Percentiles rank a stretch among this genome's conserved stretches.
Conservation (phyloP, 2,797 vertebrate species). For the Ctenopoma kingsleyae region DNA sequence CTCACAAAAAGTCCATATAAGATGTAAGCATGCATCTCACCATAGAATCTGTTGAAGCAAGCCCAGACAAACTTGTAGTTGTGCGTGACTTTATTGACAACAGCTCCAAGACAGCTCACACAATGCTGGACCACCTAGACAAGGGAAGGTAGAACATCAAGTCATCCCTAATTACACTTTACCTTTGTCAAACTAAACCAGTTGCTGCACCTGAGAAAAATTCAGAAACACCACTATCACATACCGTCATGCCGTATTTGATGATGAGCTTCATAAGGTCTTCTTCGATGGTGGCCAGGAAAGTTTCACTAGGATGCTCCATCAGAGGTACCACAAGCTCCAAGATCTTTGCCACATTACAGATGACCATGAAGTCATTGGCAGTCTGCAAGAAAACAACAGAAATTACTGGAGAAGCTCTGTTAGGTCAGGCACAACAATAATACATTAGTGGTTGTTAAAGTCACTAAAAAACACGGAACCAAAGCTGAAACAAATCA, state of each 20-base stretch:
- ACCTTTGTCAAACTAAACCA: slow-evolving; percentile 1
- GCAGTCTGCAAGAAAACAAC: slow-evolving; percentile 85
- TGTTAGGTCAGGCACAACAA: neutral
- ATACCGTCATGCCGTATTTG: slow-evolving; percentile 98
- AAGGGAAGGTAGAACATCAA: neutral
- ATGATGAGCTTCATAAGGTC: slow-evolving; percentile 99
- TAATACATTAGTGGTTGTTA: neutral
- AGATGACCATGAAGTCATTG: slow-evolving; percentile 99
- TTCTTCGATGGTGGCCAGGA: slow-evolving; percentile 97
- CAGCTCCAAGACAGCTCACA: slow-evolving; percentile 96
- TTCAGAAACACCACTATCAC: slow-evolving; percentile 45
- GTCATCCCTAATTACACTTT: neutral
- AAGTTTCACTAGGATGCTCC: slow-evolving; percentile 98
- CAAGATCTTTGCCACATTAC: slow-evolving; percentile 98
- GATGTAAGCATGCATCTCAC: slow-evolving; percentile 78
- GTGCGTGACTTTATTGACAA: slow-evolving; percentile 98
- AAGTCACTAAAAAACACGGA: neutral
- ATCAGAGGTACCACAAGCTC: slow-evolving; percentile 96
- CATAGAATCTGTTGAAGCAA: slow-evolving; percentile 98
- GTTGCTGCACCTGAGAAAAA: accelerated
- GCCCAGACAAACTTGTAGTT: slow-evolving; percentile 99
- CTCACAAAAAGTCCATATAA: neutral
- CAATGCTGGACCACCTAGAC: slow-evolving; percentile 95
- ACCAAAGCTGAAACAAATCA: neutral
- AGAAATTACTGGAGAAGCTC: neutral